These are phyloP conservation scores for Orthonevra nobilis DNA, from an alignment of 2,888 invertebrate genomes.

Conservation along the genomic window DNA sequence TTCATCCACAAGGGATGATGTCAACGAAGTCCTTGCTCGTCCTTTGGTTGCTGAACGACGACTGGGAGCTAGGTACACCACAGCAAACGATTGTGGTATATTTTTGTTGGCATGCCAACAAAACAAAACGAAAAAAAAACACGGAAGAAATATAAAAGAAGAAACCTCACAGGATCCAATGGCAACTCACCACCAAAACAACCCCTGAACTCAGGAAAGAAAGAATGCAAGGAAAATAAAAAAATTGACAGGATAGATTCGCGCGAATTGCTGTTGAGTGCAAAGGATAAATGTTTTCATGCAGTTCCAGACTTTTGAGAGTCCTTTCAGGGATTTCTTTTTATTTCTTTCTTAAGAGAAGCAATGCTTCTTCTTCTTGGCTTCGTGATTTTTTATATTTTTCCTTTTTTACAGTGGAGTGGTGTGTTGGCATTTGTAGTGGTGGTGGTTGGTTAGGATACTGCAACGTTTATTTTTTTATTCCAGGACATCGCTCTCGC, in stretches of 20 bases:
- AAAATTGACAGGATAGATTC: conserved; percentile 45
- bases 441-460: conserved; percentile 5
- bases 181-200: conserved; percentile 66
- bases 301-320: conserved; percentile 8
- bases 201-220: conserved; percentile 47
- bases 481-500: conserved; percentile 40
- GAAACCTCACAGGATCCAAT: conserved; percentile 57
- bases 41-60: conserved; percentile 57
- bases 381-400: no score
- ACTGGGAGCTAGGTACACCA: conserved; percentile 45
- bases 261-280: conserved; percentile 43
- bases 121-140: conserved; percentile 11
- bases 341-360: conserved; percentile 55
- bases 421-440: conserved; percentile 3
- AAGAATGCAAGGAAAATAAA: not conserved
- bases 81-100: conserved; percentile 69
- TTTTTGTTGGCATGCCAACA: conserved; percentile 67
- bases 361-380: conserved; percentile 1
- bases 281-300: conserved; percentile 42
- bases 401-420: no score
- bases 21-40: conserved; percentile 22
- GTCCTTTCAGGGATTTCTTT: conserved; percentile 21
- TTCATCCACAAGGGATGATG: not conserved
- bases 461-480: not conserved
- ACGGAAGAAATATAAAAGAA: no score